Percentiles rank a stretch among this genome's conserved stretches.
Conservation (phyloP, 92 coral and sea anemone genomes). For the Montipora capitata region DNA sequence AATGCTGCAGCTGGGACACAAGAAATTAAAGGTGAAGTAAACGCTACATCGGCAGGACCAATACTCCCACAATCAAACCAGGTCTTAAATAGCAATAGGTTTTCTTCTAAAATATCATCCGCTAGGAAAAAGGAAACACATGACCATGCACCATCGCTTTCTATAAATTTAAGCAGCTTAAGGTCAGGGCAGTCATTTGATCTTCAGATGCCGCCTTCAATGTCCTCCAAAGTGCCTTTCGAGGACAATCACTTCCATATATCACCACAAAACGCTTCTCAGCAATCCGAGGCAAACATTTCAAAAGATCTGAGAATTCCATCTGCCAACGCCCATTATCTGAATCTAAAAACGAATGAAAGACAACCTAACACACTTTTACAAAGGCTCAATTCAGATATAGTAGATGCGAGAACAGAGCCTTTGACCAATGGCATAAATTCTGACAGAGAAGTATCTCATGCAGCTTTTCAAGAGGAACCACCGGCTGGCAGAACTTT, state of each 20-base stretch:
- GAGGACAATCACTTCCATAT: conserved; percentile 37
- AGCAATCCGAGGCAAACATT: not conserved
- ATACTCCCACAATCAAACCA: not conserved
- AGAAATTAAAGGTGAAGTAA: not conserved
- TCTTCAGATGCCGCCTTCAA: conserved; percentile 24
- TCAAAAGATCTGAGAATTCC: not conserved
- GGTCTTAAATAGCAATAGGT: too few species aligned
- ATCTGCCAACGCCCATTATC: not conserved
- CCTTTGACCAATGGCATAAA: not conserved
- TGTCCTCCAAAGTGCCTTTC: conserved; percentile 3
- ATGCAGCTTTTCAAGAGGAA: conserved; percentile 25
- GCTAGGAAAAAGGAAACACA: not conserved
- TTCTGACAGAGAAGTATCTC: not conserved
- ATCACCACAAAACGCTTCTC: not conserved
- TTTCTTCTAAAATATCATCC: not conserved
- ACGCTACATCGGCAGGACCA: not conserved
- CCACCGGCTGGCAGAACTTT: conserved; percentile 38
- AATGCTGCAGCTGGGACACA: not conserved
- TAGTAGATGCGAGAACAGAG: not conserved
- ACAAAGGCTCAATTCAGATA: conserved; percentile 42
- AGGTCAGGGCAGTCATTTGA: conserved; percentile 45
- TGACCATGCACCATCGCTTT: conserved; percentile 32
- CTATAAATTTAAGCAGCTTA: conserved; percentile 9
- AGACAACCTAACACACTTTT: not conserved
- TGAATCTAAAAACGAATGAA: not conserved